Evolutionary conservation across 2,888 invertebrate species (phyloP).

Genomic region (Stenoptilia bipunctidactyla): DNA sequence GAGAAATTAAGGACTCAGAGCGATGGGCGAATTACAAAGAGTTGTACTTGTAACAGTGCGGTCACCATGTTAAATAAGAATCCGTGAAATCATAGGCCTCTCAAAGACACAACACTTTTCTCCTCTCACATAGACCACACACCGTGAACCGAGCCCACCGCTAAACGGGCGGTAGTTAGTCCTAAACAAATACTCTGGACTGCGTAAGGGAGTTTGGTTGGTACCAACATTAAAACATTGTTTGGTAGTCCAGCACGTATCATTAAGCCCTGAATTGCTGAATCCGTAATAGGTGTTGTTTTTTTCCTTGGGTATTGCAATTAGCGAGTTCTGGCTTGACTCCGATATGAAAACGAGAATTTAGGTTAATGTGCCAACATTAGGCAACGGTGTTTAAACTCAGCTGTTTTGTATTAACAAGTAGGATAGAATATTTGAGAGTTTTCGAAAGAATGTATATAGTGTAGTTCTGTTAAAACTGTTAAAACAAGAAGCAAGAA

Average conservation of each 20-base stretch:
- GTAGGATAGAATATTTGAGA: no score
- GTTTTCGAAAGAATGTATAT: no score
- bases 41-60: no score
- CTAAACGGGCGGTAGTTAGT: constrained; percentile 64
- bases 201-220: constrained; percentile 49
- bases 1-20: no score
- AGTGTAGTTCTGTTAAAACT: no score
- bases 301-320: constrained; percentile 30
- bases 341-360: background rate
- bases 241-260: constrained; percentile 45
- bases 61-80: no score
- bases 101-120: constrained; percentile 6
- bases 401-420: no score
- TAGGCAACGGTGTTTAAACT: no score
- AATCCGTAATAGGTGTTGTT: constrained; percentile 32
- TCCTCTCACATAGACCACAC: constrained; percentile 10
- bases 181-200: constrained; percentile 66
- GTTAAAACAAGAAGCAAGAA: no score
- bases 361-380: no score
- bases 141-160: constrained; percentile 29
- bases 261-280: constrained; percentile 49
- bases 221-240: constrained; percentile 55
- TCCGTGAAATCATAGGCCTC: no score
- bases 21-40: no score
- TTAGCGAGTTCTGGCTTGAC: background rate